These are phyloP conservation scores for Ischnus inquisitorius DNA, from an alignment of 2,888 invertebrate species.

Conservation along the genomic window DNA sequence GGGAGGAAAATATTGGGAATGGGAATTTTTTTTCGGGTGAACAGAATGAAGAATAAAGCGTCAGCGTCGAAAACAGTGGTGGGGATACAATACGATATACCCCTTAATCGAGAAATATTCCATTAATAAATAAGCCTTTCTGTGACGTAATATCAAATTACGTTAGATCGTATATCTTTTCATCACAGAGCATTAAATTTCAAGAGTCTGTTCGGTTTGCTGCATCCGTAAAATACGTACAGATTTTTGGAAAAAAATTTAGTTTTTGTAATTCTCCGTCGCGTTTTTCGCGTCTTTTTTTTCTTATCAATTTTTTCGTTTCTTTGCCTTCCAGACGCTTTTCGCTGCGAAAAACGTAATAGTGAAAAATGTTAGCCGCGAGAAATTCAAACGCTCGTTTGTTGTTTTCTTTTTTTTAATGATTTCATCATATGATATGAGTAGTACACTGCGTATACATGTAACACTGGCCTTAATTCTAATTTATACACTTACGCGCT, in stretches of 20 bases:
- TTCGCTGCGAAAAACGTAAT: conserved; percentile 55
- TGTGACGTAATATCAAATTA: conserved; percentile 72
- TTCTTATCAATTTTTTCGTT: background rate
- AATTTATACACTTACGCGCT: conserved; percentile 81
- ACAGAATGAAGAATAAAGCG: conserved; percentile 59
- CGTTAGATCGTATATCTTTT: conserved; percentile 63
- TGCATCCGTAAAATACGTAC: background rate
- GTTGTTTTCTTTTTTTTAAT: conserved; percentile 70
- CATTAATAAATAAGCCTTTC: conserved; percentile 64
- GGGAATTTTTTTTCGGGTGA: conserved; percentile 31
- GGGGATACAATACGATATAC: conserved; percentile 23
- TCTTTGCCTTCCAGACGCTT: conserved; percentile 21
- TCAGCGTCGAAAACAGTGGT: conserved; percentile 29
- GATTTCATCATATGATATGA: conserved; percentile 84
- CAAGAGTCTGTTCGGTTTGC: conserved; percentile 33
- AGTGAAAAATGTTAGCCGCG: conserved; percentile 49
- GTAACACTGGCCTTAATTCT: conserved; percentile 85
- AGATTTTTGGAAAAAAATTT: background rate
- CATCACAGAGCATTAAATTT: conserved; percentile 68
- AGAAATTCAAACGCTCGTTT: conserved; percentile 50
- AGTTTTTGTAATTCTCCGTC: conserved; percentile 58
- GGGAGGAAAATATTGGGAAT: conserved; percentile 46
- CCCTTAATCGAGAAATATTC: conserved; percentile 26
- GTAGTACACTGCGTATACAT: conserved; percentile 85
- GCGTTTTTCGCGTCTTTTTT: conserved; percentile 57